Percentiles rank a stretch among this genome's conserved stretches.
Evolutionary conservation across 2,888 invertebrate genomes (phyloP).

Genomic region (Dione vanillae): DNA sequence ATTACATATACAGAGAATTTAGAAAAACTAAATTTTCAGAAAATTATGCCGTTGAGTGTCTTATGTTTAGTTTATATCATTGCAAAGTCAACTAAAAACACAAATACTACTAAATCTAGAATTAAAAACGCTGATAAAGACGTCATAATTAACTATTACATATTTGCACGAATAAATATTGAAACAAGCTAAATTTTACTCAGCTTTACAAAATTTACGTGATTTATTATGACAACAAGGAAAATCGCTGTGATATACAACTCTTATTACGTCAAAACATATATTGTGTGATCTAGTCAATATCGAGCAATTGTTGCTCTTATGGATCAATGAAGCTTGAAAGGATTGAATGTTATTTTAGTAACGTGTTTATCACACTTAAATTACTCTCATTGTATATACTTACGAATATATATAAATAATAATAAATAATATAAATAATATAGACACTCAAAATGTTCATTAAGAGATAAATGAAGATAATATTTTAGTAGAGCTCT

Average conservation of each 20-base stretch:
- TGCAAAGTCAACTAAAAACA: background rate
- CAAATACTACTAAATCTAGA: conserved; percentile 21
- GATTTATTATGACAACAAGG: conserved; percentile 14
- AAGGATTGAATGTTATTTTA: conserved; percentile 40
- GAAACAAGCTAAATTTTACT: conserved; percentile 21
- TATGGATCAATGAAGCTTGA: conserved; percentile 38
- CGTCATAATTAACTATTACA: conserved; percentile 31
- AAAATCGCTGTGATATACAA: conserved; percentile 9
- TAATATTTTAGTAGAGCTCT: too few species aligned
- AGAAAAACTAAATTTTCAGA: background rate
- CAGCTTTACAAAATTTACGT: conserved; percentile 11
- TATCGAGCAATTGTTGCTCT: conserved; percentile 34
- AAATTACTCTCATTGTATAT: conserved; percentile 10
- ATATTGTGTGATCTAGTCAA: conserved; percentile 36
- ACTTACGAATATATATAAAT: conserved; percentile 35
- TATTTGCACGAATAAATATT: conserved; percentile 32
- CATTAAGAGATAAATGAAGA: too few species aligned
- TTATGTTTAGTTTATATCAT: background rate
- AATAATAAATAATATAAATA: too few species aligned
- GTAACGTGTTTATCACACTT: conserved; percentile 37
- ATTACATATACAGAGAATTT: background rate
- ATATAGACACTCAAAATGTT: too few species aligned
- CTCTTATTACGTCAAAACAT: conserved; percentile 41
- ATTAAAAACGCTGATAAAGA: conserved; percentile 35
- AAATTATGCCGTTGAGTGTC: background rate